Evolutionary conservation across 2,888 invertebrate genomes (phyloP).

Genomic region (Meiosimyza platycephala): DNA sequence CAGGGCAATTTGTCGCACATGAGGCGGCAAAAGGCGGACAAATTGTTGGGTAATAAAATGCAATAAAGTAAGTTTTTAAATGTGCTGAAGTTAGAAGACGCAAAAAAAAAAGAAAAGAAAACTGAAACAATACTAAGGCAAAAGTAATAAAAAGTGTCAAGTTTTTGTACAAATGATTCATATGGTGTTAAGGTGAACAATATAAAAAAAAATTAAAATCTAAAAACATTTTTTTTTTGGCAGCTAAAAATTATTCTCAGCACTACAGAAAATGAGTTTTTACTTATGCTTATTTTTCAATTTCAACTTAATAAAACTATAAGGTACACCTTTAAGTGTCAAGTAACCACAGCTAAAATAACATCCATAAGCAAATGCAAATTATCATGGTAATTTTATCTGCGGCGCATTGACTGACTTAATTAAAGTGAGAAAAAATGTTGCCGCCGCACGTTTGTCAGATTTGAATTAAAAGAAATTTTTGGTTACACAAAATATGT

Average conservation of each 20-base stretch:
- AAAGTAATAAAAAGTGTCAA: neutral
- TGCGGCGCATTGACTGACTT: constrained; percentile 4
- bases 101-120: neutral
- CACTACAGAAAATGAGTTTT: too few species aligned
- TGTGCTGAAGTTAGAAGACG: neutral
- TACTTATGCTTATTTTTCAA: too few species aligned
- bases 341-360: neutral
- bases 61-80: constrained; percentile 1
- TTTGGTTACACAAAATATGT: neutral
- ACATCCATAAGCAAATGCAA: neutral
- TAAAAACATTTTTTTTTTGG: too few species aligned
- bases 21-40: constrained; percentile 34
- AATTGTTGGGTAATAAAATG: constrained; percentile 33
- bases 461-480: neutral
- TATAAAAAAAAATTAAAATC: neutral
- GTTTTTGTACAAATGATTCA: too few species aligned
- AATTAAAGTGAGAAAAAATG: constrained; percentile 13
- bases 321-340: too few species aligned
- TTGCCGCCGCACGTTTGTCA: constrained; percentile 2
- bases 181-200: neutral
- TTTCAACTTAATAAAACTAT: too few species aligned
- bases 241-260: neutral
- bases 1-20: constrained; percentile 41
- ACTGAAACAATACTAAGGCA: neutral
- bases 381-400: constrained; percentile 1